Evolutionary conservation across 2,797 vertebrate genomes (phyloP).

Genomic region (Hoplostethus mediterraneus): DNA sequence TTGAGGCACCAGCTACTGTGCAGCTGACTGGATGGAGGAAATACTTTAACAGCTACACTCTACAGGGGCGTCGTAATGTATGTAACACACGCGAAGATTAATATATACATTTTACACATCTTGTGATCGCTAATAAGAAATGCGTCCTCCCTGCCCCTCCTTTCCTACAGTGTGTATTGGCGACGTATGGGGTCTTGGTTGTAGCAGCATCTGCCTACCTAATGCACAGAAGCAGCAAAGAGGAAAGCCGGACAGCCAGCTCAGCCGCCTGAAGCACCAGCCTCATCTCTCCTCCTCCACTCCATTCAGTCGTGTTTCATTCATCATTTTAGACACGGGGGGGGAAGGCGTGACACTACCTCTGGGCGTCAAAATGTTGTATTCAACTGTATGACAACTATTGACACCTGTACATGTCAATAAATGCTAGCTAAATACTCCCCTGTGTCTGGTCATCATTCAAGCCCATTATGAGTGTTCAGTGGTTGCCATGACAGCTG

Average conservation of each 20-base stretch:
- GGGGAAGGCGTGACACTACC: neutral
- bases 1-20: slow-evolving; percentile 52
- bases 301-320: neutral
- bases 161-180: slow-evolving; percentile 74
- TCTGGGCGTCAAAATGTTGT: neutral
- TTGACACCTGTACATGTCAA: slow-evolving; percentile 21
- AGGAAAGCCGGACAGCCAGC: slow-evolving; percentile 40
- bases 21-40: slow-evolving; percentile 77
- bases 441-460: slow-evolving; percentile 5
- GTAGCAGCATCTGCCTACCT: slow-evolving; percentile 57
- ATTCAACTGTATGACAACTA: neutral
- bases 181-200: slow-evolving; percentile 67
- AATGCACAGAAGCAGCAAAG: slow-evolving; percentile 53
- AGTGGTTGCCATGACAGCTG: slow-evolving; percentile 10
- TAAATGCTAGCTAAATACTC: slow-evolving; percentile 31
- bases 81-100: neutral
- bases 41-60: slow-evolving; percentile 79
- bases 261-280: slow-evolving; percentile 25
- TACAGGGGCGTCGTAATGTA: slow-evolving; percentile 77
- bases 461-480: neutral
- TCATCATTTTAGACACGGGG: slow-evolving; percentile 1
- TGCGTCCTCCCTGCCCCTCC: neutral
- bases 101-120: neutral
- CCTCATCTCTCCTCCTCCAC: neutral
- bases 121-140: neutral